Percentiles rank a stretch among this genome's conserved stretches.
These are phyloP conservation scores for Sarcophaga variegata DNA, from an alignment of 2,888 invertebrate species.

Conservation along the genomic window DNA sequence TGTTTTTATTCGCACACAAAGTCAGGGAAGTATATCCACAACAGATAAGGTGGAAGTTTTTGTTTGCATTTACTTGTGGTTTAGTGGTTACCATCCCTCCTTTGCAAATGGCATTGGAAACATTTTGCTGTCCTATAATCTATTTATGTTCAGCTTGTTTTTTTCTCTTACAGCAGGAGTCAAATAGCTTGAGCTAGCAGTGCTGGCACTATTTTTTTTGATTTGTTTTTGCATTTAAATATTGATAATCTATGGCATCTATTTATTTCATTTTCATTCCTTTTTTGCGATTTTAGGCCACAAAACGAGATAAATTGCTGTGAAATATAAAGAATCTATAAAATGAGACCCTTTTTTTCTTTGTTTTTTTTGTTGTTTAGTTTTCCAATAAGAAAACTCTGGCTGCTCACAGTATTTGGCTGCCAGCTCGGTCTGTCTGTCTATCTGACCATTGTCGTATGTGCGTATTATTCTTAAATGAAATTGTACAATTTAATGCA, in stretches of 20 bases:
- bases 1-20: conserved; percentile 26
- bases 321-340: conserved; percentile 77
- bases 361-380: background rate
- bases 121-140: conserved; percentile 27
- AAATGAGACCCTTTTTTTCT: conserved; percentile 72
- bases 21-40: conserved; percentile 35
- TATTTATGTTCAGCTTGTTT: conserved; percentile 25
- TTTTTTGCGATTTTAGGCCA: conserved; percentile 43
- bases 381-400: background rate
- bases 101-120: conserved; percentile 55
- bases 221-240: conserved; percentile 48
- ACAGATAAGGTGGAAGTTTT: background rate
- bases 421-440: background rate
- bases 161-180: conserved; percentile 73
- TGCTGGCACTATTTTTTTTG: background rate
- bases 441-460: conserved; percentile 12
- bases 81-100: conserved; percentile 39
- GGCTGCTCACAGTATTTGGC: background rate
- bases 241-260: conserved; percentile 79
- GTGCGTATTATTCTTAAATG: conserved; percentile 59
- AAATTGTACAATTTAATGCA: conserved; percentile 61
- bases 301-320: conserved; percentile 80
- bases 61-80: no score
- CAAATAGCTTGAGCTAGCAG: conserved; percentile 72
- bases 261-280: conserved; percentile 52